Evolutionary conservation across 1,140 invertebrate species (phyloP), one percentile per base, ranked within the genome.

Genomic region (Drosophila pandora): DNA sequence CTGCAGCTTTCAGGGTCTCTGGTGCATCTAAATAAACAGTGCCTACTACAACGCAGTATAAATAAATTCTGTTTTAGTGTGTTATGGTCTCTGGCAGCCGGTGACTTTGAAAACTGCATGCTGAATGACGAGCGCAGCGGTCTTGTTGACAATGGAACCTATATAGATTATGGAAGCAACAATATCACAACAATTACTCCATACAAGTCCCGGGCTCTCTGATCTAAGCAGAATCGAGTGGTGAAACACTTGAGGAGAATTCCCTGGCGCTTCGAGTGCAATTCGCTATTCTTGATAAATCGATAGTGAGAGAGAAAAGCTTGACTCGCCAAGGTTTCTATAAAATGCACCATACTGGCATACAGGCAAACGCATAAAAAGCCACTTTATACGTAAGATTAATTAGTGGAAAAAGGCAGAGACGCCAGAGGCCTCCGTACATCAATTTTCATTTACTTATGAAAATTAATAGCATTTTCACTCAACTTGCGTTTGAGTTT

Each of bases 1-100:
- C 43, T 60, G 72, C 55, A 57, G 57, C 68, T 79, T 58, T 87
- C 81, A 85, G 73, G 81, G 81, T 85, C 82, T 61, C 54, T 62
- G 61, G 80, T 79, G 80, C 65, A 83, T 84, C 80, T 83, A 80
- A 80, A 84, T 84, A 69, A 84, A 84, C 72, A 65, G 32, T 43
- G 41, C 34, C n/a, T 78, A 8, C 53, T 69, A 28, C 22, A 50
- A 37, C 22, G 48, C 52, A 58, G 43, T 79, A 53, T 60, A 62
- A 50, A 79, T 55, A 39, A 28, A 59, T 71, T 60, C 22, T 67
- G 68, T 47, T 64, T 61, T 47, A 67, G 76, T 59, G 52, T 59
- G 62, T 48, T 74, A 28, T 75, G 41, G 71, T 58, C 39, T 63
- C 39, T 63, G 43, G 50, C 45, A 30, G 12, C 37, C 56, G 67